Conservation (phyloP, 2,888 invertebrate genomes). For the Lampropteryx suffumata region DNA sequence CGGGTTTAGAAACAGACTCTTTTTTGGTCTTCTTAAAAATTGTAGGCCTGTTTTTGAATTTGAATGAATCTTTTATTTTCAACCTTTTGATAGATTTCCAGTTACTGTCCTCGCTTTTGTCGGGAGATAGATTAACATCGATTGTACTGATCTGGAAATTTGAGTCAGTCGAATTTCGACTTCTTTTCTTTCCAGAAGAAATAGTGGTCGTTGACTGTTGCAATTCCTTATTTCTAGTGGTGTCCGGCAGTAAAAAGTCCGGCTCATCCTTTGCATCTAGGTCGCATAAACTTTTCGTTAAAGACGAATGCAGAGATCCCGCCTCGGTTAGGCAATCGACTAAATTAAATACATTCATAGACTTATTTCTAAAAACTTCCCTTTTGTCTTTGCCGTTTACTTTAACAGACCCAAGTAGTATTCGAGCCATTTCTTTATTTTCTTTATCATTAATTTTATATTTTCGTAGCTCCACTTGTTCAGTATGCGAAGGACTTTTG, state of each 20-base stretch:
- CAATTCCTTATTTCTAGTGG: conserved; percentile 62
- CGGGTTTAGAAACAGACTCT: conserved; percentile 64
- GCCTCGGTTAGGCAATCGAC: conserved; percentile 73
- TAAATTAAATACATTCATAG: conserved; percentile 75
- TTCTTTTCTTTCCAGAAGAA: conserved; percentile 76
- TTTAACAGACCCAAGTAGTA: conserved; percentile 52
- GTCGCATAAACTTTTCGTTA: conserved; percentile 75
- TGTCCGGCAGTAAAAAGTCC: conserved; percentile 61
- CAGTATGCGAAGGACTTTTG: conserved; percentile 46
- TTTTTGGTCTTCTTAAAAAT: conserved; percentile 77
- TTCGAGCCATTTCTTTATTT: conserved; percentile 60
- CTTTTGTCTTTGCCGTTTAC: conserved; percentile 65
- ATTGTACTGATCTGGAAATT: conserved; percentile 71
- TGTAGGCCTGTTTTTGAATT: conserved; percentile 76
- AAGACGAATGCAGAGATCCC: conserved; percentile 71
- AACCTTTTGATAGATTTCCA: conserved; percentile 80
- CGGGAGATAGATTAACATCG: conserved; percentile 67
- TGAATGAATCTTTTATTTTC: conserved; percentile 79
- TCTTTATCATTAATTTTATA: conserved; percentile 66
- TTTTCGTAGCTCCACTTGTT: conserved; percentile 55
- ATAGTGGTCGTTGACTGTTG: conserved; percentile 75
- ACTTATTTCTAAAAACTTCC: conserved; percentile 78
- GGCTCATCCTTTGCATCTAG: conserved; percentile 71
- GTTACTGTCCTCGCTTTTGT: conserved; percentile 74
- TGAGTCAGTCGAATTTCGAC: conserved; percentile 76